These are phyloP conservation scores for Drosophila lacteicornis DNA, from an alignment of 1,140 invertebrate species.

Conservation along the genomic window DNA sequence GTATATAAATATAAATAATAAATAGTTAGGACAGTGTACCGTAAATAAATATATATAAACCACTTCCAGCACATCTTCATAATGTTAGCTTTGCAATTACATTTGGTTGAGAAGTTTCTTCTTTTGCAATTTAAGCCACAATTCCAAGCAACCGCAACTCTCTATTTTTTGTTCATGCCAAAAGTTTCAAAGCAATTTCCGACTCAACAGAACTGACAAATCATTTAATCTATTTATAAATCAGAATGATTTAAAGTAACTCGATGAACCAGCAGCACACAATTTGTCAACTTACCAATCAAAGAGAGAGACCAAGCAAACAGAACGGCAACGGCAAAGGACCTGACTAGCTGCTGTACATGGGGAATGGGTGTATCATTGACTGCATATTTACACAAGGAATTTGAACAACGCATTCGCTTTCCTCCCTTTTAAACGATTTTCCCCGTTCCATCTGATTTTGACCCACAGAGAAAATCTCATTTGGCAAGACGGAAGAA, in stretches of 20 bases:
- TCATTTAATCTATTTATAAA: constrained; percentile 49
- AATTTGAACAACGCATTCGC: constrained; percentile 42
- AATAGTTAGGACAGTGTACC: not conserved
- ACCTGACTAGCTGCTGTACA: constrained; percentile 10
- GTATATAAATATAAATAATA: not conserved
- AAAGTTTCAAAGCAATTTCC: constrained; percentile 21
- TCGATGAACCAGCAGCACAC: constrained; percentile 16
- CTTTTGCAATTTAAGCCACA: constrained; percentile 23
- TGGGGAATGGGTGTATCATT: constrained; percentile 31
- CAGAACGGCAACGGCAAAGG: constrained; percentile 20
- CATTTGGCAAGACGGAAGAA: constrained; percentile 85
- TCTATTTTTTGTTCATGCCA: not conserved
- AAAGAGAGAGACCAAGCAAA: constrained; percentile 44
- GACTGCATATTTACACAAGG: constrained; percentile 45
- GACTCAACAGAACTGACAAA: constrained; percentile 15
- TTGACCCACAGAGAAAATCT: constrained; percentile 83
- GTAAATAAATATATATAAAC: too few relatives aligned
- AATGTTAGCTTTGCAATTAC: not conserved
- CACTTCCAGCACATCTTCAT: not conserved
- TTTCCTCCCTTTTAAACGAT: not conserved
- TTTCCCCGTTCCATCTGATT: constrained; percentile 14
- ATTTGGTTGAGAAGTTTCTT: not conserved
- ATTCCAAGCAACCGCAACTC: not conserved
- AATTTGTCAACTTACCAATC: constrained; percentile 45
- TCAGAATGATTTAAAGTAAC: constrained; percentile 31